Conservation (phyloP, 2,113 vertebrate genomes). For the Cinclus mexicanus region DNA sequence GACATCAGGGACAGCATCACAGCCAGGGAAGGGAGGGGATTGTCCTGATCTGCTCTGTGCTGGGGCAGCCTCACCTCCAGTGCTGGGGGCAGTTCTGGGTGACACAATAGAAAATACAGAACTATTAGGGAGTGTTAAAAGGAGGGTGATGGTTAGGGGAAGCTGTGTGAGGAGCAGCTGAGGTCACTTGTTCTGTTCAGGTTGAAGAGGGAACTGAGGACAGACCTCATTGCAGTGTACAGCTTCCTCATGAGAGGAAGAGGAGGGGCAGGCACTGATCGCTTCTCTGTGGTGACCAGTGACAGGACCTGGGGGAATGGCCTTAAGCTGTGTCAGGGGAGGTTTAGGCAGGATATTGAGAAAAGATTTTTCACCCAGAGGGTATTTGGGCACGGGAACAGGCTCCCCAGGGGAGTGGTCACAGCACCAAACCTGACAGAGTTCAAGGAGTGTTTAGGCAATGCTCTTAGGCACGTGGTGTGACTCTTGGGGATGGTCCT, state of each 20-base stretch:
- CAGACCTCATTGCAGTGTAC: background rate
- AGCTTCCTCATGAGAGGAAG: background rate
- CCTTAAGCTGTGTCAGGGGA: background rate
- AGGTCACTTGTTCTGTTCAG: background rate
- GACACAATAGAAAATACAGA: background rate
- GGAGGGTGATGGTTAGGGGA: background rate
- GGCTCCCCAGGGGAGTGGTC: background rate
- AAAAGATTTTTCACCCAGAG: background rate
- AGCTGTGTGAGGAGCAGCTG: fast-evolving
- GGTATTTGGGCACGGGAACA: background rate
- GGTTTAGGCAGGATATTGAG: background rate
- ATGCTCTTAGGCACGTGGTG: background rate
- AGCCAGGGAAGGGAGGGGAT: background rate
- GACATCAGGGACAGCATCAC: fast-evolving
- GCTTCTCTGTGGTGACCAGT: background rate
- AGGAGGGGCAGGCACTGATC: background rate
- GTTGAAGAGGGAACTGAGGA: background rate
- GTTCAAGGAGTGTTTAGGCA: background rate
- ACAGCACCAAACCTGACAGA: background rate
- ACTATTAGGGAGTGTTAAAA: background rate
- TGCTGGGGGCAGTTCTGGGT: background rate
- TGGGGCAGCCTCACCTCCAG: fast-evolving
- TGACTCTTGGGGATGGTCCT: background rate
- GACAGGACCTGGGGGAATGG: background rate
- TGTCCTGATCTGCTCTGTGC: background rate